Base-by-base conservation (phyloP, 2,113 vertebrate species). In the Elaphurus davidianus region DNA sequence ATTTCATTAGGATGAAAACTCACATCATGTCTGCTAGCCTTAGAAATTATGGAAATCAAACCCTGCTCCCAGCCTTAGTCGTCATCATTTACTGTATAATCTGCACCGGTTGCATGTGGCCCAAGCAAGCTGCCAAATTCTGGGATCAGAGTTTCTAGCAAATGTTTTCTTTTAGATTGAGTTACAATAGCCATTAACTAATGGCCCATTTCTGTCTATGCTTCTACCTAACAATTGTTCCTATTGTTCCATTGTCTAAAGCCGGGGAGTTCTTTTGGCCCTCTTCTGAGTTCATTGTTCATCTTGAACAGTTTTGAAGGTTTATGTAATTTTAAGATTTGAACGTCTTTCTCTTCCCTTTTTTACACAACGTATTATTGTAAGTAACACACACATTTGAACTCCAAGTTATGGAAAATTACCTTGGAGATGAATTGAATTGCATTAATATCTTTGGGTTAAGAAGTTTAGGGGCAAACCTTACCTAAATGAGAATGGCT, bases 1-100 rank as follows among this genome's bases (percentile, higher is more conserved):
- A 40, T 94, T 89, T 30, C 0, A n/a, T 96, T 30, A 78, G 95
- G 84, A 86, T 89, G 47, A 94, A 95, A 97, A 64, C n/a, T 54
- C 85, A 19, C 62, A 57, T 86, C 2, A 43, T 64, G 85, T 96
- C 85, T 59, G 50, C 62, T 55, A 27, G 25, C 15, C 71, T 88
- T 57, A 45, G 67, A 79, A 95, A 9, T 94, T 54, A 30, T 21
- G 60, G 78, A 97, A 95, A 93, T 94, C n/a, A 90, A 16, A 16
- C 86, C 59, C 7, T 7, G 5, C 74, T 96, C 91, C 15, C 50
- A 64, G 54, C 55, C 62, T 87, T 30, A 36, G 87, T 90, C 52
- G 33, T 88, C 71, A 60, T 82, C 83, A 23, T 91, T 91, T 86
- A 15, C 27, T 33, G 3, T 25, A 0, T 60, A 23, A 79, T 30